These are phyloP conservation scores for Carcina quercana DNA, from an alignment of 2,888 invertebrate species.

Conservation along the genomic window DNA sequence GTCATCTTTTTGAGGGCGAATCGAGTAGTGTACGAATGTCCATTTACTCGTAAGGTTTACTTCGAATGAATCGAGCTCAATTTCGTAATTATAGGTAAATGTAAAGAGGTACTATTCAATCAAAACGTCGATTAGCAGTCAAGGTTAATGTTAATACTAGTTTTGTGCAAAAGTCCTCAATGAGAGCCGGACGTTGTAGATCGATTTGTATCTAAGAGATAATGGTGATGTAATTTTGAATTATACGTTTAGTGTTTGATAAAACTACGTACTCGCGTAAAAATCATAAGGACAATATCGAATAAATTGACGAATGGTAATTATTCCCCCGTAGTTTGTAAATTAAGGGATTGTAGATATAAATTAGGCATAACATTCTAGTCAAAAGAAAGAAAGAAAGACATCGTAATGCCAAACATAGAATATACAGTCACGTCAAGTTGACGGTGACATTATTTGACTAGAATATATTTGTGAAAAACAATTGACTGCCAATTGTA, in stretches of 20 bases:
- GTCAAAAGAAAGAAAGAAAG: slow-evolving; percentile 37
- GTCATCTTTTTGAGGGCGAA: no score
- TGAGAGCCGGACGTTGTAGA: slow-evolving; percentile 58
- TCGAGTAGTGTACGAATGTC: slow-evolving; percentile 29
- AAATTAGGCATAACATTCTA: slow-evolving; percentile 46
- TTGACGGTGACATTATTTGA: slow-evolving; percentile 62
- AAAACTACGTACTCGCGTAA: slow-evolving; percentile 71
- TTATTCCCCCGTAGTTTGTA: slow-evolving; percentile 56
- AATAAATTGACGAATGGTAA: slow-evolving; percentile 63
- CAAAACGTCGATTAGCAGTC: slow-evolving; percentile 48
- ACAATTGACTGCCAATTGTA: slow-evolving; percentile 74
- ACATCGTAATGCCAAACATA: slow-evolving; percentile 56
- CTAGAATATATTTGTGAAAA: slow-evolving; percentile 53
- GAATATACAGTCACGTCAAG: slow-evolving; percentile 43
- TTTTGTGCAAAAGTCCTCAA: slow-evolving; percentile 62
- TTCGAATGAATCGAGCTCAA: slow-evolving; percentile 72
- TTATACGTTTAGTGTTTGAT: slow-evolving; percentile 67
- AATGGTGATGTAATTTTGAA: slow-evolving; percentile 47
- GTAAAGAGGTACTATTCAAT: slow-evolving; percentile 52
- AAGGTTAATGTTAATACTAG: slow-evolving; percentile 39
- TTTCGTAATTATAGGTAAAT: slow-evolving; percentile 63
- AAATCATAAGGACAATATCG: slow-evolving; percentile 73
- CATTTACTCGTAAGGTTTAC: slow-evolving; percentile 53
- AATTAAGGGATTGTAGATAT: slow-evolving; percentile 61
- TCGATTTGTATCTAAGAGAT: slow-evolving; percentile 46